These are phyloP conservation scores for Danaus melanippus DNA, from an alignment of 1,140 invertebrate species.

Conservation along the genomic window DNA sequence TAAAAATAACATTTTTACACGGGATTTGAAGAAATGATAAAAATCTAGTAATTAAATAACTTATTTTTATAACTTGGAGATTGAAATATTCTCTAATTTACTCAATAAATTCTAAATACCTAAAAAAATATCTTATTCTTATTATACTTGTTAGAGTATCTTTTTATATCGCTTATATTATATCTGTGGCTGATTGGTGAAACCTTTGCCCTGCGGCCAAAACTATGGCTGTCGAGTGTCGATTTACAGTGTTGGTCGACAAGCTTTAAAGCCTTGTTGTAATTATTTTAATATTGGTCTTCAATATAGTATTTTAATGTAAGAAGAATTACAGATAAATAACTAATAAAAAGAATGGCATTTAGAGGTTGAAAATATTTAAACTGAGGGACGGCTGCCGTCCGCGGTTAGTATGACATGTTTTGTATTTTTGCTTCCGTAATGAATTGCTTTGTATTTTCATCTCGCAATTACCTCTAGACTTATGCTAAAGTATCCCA, in stretches of 20 bases:
- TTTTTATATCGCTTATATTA: no score
- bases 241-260: constrained; percentile 21
- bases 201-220: constrained; percentile 28
- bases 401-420: constrained; percentile 43
- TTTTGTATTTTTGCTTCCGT: constrained; percentile 30
- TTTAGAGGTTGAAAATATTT: constrained; percentile 36
- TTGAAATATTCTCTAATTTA: no score
- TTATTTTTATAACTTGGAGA: no score
- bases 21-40: no score
- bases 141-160: no score
- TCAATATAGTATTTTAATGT: constrained; percentile 40
- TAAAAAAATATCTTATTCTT: no score
- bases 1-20: no score
- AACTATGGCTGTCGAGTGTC: constrained; percentile 46
- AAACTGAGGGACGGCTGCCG: constrained; percentile 32
- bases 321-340: constrained; percentile 23
- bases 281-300: constrained; percentile 43
- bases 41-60: no score
- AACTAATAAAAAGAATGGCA: constrained; percentile 39
- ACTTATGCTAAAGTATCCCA: no score
- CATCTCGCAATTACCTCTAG: no score
- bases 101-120: no score
- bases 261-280: constrained; percentile 36
- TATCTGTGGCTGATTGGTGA: neutral
- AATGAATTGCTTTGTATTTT: constrained; percentile 8